These are phyloP conservation scores for Hymenopus coronatus DNA, from an alignment of 2,888 invertebrate genomes.

Conservation along the genomic window DNA sequence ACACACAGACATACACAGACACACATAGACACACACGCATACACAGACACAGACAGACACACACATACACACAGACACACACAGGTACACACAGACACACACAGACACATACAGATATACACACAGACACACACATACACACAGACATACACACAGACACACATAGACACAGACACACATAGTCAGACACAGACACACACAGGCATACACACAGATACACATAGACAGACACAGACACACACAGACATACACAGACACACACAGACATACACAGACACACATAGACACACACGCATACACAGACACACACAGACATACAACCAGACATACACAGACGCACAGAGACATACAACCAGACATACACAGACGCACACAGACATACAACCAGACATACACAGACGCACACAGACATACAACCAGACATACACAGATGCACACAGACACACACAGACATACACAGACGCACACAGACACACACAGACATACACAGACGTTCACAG, in stretches of 20 bases:
- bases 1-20: neutral
- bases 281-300: constrained; percentile 10
- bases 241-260: neutral
- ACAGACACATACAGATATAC: neutral
- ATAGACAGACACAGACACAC: neutral
- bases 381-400: neutral
- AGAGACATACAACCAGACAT: too few relatives aligned
- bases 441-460: too few relatives aligned
- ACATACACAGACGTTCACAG: too few relatives aligned
- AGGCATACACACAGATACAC: constrained; percentile 1
- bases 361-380: neutral
- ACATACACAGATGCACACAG: neutral
- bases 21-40: neutral
- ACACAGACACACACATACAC: neutral
- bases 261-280: neutral
- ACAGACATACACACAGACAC: constrained; percentile 13
- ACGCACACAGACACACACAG: too few relatives aligned
- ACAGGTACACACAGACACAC: neutral
- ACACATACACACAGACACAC: neutral
- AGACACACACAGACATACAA: constrained; percentile 3
- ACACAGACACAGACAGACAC: neutral
- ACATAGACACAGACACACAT: neutral
- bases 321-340: too few relatives aligned
- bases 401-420: neutral
- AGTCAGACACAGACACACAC: constrained; percentile 1